A percentile compares a stretch with the other conserved stretches of the same genome.
Conservation (phyloP, 2,888 invertebrate species). For the Xylota segnis region DNA sequence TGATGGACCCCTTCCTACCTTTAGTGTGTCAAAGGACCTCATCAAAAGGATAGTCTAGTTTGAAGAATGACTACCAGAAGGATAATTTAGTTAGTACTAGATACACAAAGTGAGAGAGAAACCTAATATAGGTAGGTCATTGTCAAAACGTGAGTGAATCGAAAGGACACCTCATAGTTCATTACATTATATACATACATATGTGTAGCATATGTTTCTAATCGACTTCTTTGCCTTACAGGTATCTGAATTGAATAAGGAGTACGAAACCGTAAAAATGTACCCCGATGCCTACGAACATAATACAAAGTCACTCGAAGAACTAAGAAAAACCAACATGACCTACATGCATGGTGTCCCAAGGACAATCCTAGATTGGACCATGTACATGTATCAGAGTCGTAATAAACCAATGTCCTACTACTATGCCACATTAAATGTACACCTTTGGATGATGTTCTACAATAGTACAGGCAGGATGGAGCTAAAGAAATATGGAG, state of each 20-base stretch:
- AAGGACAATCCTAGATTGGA: slow-evolving; percentile 82
- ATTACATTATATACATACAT: too few species aligned
- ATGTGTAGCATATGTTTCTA: neutral
- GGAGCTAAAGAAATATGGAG: slow-evolving; percentile 79
- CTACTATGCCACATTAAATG: slow-evolving; percentile 81
- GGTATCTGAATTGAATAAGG: slow-evolving; percentile 79
- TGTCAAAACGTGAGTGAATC: too few species aligned
- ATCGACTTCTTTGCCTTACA: slow-evolving; percentile 31
- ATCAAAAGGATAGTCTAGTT: too few species aligned
- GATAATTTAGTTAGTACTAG: too few species aligned
- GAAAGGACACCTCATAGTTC: too few species aligned
- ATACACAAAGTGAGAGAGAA: too few species aligned
- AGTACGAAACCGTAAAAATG: slow-evolving; percentile 80
- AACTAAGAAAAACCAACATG: slow-evolving; percentile 79
- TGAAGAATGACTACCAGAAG: too few species aligned
- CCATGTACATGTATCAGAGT: slow-evolving; percentile 82
- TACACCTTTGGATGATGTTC: slow-evolving; percentile 82
- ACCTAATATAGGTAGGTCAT: too few species aligned
- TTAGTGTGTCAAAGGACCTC: too few species aligned
- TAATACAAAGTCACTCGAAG: slow-evolving; percentile 80
- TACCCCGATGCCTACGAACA: slow-evolving; percentile 82
- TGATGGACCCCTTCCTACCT: too few species aligned
- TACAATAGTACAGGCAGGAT: slow-evolving; percentile 81
- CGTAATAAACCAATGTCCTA: slow-evolving; percentile 83
- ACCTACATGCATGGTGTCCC: slow-evolving; percentile 80